These are phyloP conservation scores for Megalops atlanticus DNA, from an alignment of 2,113 vertebrate species.

Conservation along the genomic window DNA sequence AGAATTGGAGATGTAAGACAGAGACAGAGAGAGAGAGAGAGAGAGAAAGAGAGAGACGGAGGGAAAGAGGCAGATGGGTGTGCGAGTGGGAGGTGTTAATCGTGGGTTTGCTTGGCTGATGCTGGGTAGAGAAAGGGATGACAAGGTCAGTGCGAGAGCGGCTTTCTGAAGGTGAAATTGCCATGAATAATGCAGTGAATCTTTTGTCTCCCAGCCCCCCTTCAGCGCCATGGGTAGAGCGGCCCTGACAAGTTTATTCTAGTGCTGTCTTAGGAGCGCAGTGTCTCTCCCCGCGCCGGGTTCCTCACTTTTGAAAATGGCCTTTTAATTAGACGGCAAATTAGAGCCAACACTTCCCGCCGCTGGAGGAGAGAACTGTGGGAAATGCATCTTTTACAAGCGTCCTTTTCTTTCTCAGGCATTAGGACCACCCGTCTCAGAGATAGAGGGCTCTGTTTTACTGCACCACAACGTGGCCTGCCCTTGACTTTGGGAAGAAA, in stretches of 20 bases:
- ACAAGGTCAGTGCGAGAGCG: conserved; percentile 37
- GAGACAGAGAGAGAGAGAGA: background rate
- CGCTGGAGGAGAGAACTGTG: conserved; percentile 56
- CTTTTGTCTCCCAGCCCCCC: conserved; percentile 53
- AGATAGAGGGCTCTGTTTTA: background rate
- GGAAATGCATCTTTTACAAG: conserved; percentile 48
- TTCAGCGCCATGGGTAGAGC: conserved; percentile 40
- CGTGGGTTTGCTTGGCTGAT: conserved; percentile 28
- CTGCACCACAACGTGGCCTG: background rate
- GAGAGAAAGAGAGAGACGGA: background rate
- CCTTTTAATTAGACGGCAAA: conserved; percentile 68
- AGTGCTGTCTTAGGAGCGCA: conserved; percentile 35
- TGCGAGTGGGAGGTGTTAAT: conserved; percentile 33
- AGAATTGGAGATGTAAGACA: too few relatives aligned
- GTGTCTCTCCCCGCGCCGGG: conserved; percentile 41
- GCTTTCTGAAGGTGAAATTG: conserved; percentile 43
- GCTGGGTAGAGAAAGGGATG: conserved; percentile 29
- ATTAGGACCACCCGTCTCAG: background rate
- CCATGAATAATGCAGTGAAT: conserved; percentile 70
- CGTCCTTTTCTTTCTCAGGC: background rate
- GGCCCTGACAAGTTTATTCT: conserved; percentile 65
- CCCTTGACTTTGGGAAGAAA: background rate
- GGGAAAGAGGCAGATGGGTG: conserved; percentile 18
- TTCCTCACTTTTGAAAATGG: conserved; percentile 54
- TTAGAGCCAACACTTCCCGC: conserved; percentile 56